Percentiles rank a stretch among this genome's conserved stretches.
phyloP scores from a whole-genome alignment of 2,797 vertebrate species.

The Chelidonichthys spinosus region DNA sequence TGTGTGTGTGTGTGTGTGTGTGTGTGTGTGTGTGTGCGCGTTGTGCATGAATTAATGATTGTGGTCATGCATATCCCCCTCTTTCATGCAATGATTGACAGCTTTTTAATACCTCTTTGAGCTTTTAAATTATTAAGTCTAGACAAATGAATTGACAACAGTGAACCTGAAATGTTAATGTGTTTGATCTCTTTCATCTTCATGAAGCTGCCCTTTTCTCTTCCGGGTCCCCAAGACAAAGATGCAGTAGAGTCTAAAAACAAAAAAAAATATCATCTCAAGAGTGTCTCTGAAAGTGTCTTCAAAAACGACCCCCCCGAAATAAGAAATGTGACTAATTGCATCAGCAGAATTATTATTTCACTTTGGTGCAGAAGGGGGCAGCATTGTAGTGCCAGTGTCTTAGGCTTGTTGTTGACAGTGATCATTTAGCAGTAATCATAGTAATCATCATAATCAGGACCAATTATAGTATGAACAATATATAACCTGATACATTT shows the following conservation, averaged over 20 bases:
- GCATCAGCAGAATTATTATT: constrained; percentile 20
- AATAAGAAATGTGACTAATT: constrained; percentile 9
- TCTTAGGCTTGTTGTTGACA: background rate
- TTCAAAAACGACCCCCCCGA: background rate
- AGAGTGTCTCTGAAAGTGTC: background rate
- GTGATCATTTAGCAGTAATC: background rate
- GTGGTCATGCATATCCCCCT: background rate
- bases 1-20: background rate
- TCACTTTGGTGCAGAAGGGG: constrained; percentile 63
- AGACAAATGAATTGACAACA: background rate
- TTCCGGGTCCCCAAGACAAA: background rate
- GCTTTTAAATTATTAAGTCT: background rate
- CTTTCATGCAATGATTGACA: background rate
- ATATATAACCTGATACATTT: background rate
- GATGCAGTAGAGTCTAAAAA: background rate
- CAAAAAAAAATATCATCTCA: background rate
- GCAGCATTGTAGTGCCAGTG: constrained; percentile 64
- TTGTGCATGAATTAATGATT: constrained; percentile 13
- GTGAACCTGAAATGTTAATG: background rate
- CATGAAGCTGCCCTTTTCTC: background rate
- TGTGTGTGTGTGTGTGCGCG: constrained; percentile 9
- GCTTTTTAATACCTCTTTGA: background rate
- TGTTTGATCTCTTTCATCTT: background rate
- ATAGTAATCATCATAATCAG: too few relatives aligned
- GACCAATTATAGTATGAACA: background rate